These are phyloP conservation scores for Parapsyche elsis DNA, from an alignment of 1,140 invertebrate species.

Conservation along the genomic window DNA sequence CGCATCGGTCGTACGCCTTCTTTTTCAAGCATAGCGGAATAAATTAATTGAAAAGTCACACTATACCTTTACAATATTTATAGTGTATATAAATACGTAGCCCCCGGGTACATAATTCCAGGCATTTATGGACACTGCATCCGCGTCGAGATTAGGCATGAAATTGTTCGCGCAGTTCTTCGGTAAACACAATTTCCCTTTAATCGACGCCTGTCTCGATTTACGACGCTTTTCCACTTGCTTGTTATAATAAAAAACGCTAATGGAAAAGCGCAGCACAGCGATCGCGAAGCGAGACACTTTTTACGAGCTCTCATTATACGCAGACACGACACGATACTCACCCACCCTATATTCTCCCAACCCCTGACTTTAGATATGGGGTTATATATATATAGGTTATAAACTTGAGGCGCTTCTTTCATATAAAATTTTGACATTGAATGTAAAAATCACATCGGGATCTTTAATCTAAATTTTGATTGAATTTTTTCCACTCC, in stretches of 20 bases:
- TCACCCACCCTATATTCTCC: neutral
- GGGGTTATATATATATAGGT: neutral
- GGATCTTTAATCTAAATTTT: too few relatives aligned
- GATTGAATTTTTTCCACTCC: too few relatives aligned
- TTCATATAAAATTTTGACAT: too few relatives aligned
- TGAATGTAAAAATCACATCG: too few relatives aligned
- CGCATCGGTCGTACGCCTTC: too few relatives aligned
- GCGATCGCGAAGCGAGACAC: neutral
- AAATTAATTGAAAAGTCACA: too few relatives aligned
- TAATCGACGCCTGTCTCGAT: slow-evolving; percentile 22
- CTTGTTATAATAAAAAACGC: slow-evolving; percentile 7
- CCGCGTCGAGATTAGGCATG: neutral
- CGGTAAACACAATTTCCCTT: slow-evolving; percentile 40
- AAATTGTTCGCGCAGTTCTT: slow-evolving; percentile 34
- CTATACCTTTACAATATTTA: too few relatives aligned
- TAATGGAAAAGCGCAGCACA: slow-evolving; percentile 6
- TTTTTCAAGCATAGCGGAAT: too few relatives aligned
- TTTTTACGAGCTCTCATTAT: slow-evolving; percentile 20
- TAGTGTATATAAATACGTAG: neutral
- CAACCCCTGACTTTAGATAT: neutral
- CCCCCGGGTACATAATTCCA: neutral
- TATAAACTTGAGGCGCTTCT: too few relatives aligned
- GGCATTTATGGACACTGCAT: neutral
- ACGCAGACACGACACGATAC: neutral
- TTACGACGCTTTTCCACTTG: neutral